Evolutionary conservation across 2,888 invertebrate genomes (phyloP).

Genomic region (Peribatodes rhomboidaria): DNA sequence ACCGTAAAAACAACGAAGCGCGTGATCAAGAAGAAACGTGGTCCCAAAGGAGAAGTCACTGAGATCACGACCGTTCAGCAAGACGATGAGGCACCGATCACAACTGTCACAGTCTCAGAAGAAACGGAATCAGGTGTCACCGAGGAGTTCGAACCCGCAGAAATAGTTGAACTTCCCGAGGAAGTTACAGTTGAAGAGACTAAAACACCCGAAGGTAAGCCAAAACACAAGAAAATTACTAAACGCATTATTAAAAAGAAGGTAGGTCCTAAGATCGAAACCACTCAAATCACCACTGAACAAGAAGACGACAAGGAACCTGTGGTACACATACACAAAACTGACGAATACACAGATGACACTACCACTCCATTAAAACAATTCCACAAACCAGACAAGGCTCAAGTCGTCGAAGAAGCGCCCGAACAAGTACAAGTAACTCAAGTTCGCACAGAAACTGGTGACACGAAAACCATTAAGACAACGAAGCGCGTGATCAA

Average conservation of each 20-base stretch:
- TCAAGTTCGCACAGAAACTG: no score
- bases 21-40: background rate
- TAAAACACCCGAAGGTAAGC: background rate
- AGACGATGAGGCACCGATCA: background rate
- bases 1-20: background rate
- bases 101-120: background rate
- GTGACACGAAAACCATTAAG: no score
- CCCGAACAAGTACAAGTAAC: no score
- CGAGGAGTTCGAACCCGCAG: background rate
- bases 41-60: background rate
- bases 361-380: no score
- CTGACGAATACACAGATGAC: background rate
- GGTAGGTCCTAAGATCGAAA: background rate
- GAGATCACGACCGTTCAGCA: background rate
- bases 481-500: no score
- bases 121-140: background rate
- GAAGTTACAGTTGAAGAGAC: background rate
- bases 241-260: background rate
- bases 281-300: background rate
- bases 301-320: background rate
- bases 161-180: background rate
- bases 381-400: no score
- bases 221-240: background rate
- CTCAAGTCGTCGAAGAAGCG: no score
- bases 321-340: background rate